Percentiles rank a stretch among this genome's conserved stretches.
Evolutionary conservation across 2,888 invertebrate species (phyloP).

Genomic region (Onchidella celtica): DNA sequence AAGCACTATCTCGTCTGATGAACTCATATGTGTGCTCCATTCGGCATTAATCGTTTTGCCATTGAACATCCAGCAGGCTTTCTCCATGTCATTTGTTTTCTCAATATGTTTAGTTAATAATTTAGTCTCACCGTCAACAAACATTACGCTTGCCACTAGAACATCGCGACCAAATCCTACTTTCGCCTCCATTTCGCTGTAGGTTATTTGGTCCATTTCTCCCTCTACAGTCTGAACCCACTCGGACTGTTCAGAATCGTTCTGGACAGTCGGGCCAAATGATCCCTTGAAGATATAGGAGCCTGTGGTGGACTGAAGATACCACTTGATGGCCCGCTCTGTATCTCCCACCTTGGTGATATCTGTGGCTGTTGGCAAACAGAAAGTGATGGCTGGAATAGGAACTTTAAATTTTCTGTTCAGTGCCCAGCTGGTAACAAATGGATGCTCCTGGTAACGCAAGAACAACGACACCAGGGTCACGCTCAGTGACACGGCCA

Average conservation of each 20-base stretch:
- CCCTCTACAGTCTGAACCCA: too few relatives aligned
- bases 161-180: not conserved
- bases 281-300: too few relatives aligned
- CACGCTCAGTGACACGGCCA: not conserved
- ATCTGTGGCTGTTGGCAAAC: not conserved
- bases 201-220: not conserved
- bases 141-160: not conserved
- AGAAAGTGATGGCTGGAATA: not conserved
- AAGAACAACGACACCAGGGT: not conserved
- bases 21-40: too few relatives aligned
- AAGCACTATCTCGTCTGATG: too few relatives aligned
- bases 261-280: not conserved
- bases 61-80: not conserved
- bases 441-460: not conserved
- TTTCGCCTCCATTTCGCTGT: not conserved
- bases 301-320: not conserved
- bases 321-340: not conserved
- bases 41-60: too few relatives aligned
- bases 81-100: too few relatives aligned
- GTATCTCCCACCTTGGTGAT: not conserved
- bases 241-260: too few relatives aligned
- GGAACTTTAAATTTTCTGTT: not conserved
- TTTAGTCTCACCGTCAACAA: not conserved
- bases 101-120: too few relatives aligned
- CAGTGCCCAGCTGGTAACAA: not conserved